These are phyloP conservation scores for Propithecus coquereli DNA, from an alignment of 2,113 vertebrate genomes.

Conservation along the genomic window DNA sequence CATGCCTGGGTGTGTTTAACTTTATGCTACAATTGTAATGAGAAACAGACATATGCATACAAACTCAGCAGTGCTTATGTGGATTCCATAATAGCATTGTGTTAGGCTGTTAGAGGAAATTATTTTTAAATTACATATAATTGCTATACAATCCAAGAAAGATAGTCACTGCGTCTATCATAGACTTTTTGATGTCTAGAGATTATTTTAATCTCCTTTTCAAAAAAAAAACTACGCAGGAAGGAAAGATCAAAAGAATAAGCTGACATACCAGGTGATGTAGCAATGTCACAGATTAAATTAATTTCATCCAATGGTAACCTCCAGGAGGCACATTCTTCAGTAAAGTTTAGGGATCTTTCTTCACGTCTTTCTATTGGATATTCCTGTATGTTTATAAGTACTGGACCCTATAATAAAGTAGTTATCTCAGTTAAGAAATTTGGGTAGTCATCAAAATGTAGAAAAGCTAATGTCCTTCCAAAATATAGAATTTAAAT, in stretches of 20 bases:
- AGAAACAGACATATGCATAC: slow-evolving; percentile 62
- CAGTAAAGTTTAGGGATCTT: slow-evolving; percentile 91
- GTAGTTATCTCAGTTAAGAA: background rate
- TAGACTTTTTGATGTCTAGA: background rate
- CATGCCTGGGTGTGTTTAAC: slow-evolving; percentile 55
- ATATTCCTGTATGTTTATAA: slow-evolving; percentile 90
- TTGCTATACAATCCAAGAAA: slow-evolving; percentile 27
- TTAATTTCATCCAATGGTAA: slow-evolving; percentile 93
- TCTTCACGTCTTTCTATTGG: slow-evolving; percentile 89
- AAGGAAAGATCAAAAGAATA: slow-evolving; percentile 50
- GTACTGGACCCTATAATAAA: slow-evolving; percentile 90
- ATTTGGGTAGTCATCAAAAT: background rate
- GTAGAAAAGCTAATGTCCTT: slow-evolving; percentile 34
- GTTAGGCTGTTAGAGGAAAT: slow-evolving; percentile 59
- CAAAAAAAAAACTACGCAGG: background rate
- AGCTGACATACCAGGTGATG: slow-evolving; percentile 86
- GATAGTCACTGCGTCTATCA: background rate
- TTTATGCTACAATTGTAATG: slow-evolving; percentile 63
- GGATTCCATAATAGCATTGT: slow-evolving; percentile 38
- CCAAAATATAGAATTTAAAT: background rate
- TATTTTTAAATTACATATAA: slow-evolving; percentile 58
- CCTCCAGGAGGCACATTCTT: slow-evolving; percentile 92
- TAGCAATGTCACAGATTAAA: slow-evolving; percentile 90
- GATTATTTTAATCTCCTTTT: background rate
- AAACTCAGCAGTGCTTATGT: slow-evolving; percentile 14